Percentiles rank a stretch among this genome's conserved stretches.
These are phyloP conservation scores for Mylabris phalerata DNA, from an alignment of 1,140 invertebrate genomes.

Conservation along the genomic window DNA sequence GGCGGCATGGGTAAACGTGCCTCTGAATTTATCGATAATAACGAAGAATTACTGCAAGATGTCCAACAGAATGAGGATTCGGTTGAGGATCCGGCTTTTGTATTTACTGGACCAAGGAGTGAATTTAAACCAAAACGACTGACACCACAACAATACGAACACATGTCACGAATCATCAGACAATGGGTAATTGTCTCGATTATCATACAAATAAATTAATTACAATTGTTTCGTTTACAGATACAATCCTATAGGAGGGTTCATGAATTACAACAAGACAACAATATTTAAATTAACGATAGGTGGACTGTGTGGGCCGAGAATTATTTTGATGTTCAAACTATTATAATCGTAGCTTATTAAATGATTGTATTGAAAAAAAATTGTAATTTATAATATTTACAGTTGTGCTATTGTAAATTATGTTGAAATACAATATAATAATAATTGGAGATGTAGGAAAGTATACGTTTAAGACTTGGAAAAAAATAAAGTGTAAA, in stretches of 20 bases:
- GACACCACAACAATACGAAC: constrained; percentile 17
- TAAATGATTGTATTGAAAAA: too few species aligned
- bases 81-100: constrained; percentile 19
- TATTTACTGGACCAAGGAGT: constrained; percentile 21
- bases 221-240: constrained; percentile 9
- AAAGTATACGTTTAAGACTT: too few species aligned
- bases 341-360: too few species aligned
- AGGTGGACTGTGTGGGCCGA: background rate
- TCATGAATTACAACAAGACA: constrained; percentile 9
- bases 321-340: too few species aligned
- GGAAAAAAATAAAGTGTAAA: constrained; percentile 12
- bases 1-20: constrained; percentile 35
- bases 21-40: constrained; percentile 13
- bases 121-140: constrained; percentile 6
- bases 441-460: too few species aligned
- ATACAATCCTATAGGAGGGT: constrained; percentile 13
- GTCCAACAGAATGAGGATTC: constrained; percentile 3
- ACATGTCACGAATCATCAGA: constrained; percentile 22
- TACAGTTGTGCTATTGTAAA: too few species aligned
- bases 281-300: background rate
- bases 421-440: too few species aligned
- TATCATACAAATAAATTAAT: constrained; percentile 3
- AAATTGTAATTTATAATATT: too few species aligned
- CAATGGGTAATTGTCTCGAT: constrained; percentile 23
- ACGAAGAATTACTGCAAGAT: constrained; percentile 22